A percentile compares a stretch with the other conserved stretches of the same genome.
phyloP scores from a whole-genome alignment of 1,140 invertebrate species.

The Brachionus plicatilis region DNA sequence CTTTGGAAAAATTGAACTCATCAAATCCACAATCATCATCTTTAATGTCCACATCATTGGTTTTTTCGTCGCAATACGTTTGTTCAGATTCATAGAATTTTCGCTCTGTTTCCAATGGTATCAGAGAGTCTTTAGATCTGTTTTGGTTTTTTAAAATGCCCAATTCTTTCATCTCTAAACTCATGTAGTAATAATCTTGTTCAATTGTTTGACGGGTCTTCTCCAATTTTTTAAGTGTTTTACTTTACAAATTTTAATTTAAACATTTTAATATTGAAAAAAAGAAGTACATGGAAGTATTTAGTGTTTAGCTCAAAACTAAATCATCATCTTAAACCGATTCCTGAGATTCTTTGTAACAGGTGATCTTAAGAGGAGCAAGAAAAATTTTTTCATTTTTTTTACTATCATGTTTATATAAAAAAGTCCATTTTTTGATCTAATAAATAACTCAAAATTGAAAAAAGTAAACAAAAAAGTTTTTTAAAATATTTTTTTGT shows the following conservation, averaged over 20 bases:
- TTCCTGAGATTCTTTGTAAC: no score
- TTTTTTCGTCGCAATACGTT: neutral
- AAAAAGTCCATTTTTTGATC: no score
- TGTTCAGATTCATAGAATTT: neutral
- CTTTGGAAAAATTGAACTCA: neutral
- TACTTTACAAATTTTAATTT: neutral
- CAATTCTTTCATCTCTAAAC: slow-evolving; percentile 13
- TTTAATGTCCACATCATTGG: neutral
- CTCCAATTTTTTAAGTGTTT: slow-evolving; percentile 26
- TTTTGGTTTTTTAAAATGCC: neutral
- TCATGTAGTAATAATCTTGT: slow-evolving; percentile 33
- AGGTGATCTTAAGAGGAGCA: no score
- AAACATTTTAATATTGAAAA: neutral
- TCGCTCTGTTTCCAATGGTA: neutral
- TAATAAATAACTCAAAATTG: no score
- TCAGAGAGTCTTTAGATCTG: neutral
- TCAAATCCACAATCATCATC: neutral
- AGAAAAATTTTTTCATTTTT: no score
- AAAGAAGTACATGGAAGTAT: neutral
- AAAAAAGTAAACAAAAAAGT: no score
- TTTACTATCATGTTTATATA: no score
- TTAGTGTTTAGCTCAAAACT: neutral
- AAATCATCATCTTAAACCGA: no score
- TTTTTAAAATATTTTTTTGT: no score
- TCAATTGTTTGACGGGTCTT: slow-evolving; percentile 29